A percentile compares a stretch with the other conserved stretches of the same genome.
phyloP scores from a whole-genome alignment of 2,797 vertebrate species.

The Threskiornis aethiopicus region DNA sequence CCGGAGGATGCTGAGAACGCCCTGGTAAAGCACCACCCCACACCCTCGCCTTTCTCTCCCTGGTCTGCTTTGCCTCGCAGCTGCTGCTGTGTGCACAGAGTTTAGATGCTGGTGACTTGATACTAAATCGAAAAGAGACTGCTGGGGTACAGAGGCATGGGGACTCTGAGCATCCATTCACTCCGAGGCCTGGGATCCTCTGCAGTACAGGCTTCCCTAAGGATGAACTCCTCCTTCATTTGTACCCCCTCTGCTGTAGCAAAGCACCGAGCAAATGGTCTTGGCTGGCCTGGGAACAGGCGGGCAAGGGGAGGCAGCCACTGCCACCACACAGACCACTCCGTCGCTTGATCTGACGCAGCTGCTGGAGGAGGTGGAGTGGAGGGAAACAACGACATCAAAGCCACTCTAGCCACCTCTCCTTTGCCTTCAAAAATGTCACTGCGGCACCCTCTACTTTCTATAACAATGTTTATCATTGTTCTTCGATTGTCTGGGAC shows the following conservation, averaged over 20 bases:
- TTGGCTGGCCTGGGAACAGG: background rate
- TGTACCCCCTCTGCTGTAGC: background rate
- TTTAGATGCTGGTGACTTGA: background rate
- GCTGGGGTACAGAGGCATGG: background rate
- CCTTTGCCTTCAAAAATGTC: slow-evolving; percentile 44
- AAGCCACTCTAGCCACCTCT: slow-evolving; percentile 22
- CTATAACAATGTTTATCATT: slow-evolving; percentile 64
- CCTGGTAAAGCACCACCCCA: background rate
- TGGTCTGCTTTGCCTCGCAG: background rate
- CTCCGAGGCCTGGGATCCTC: background rate
- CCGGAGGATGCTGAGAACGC: background rate
- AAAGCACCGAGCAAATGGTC: fast-evolving
- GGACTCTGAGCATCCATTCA: fast-evolving
- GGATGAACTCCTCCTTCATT: background rate
- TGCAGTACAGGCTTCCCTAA: background rate
- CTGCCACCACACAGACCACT: background rate
- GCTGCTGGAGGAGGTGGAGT: background rate
- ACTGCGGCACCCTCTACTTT: slow-evolving; percentile 1
- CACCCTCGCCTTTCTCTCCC: background rate
- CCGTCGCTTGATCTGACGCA: background rate
- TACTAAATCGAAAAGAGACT: background rate
- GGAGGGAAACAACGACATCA: background rate
- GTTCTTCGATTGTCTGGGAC: slow-evolving; percentile 61
- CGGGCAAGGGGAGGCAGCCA: background rate
- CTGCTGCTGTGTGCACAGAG: background rate